A percentile compares a stretch with the other conserved stretches of the same genome.
phyloP scores from a whole-genome alignment of 2,113 vertebrate genomes.

The Ariopsis seemanni region DNA sequence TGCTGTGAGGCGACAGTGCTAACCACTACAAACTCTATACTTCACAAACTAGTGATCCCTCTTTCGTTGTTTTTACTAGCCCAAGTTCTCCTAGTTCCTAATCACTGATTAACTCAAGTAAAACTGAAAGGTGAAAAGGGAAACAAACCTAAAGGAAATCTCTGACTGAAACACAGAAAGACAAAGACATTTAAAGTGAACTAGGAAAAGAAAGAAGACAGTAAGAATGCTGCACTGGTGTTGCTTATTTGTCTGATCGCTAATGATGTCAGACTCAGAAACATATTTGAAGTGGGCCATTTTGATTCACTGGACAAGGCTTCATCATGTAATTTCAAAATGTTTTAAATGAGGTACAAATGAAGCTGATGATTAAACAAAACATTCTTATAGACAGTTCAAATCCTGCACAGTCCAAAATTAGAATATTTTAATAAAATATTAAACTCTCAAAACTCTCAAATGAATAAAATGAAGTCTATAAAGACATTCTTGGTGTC shows the following conservation, averaged over 20 bases:
- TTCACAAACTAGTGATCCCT: not conserved
- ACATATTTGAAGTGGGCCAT: not conserved
- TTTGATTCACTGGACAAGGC: not conserved
- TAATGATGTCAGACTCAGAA: not conserved
- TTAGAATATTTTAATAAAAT: not conserved
- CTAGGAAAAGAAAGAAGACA: not conserved
- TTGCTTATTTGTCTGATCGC: not conserved
- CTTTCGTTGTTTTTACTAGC: not conserved
- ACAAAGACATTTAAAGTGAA: not conserved
- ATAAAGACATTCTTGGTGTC: not conserved
- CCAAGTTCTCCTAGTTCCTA: not conserved
- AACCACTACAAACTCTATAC: not conserved
- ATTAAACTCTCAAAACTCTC: not conserved
- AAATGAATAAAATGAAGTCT: not conserved
- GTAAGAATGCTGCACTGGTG: not conserved
- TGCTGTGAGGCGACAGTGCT: too few relatives aligned
- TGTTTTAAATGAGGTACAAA: not conserved
- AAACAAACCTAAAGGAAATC: not conserved
- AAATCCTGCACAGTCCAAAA: not conserved
- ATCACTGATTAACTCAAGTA: not conserved
- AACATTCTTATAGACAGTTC: not conserved
- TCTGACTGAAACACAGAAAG: not conserved
- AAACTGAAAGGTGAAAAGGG: not conserved
- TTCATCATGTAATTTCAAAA: not conserved
- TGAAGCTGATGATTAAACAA: not conserved